phyloP scores from a whole-genome alignment of 1,140 invertebrate genomes.

The Dreissena polymorpha region DNA sequence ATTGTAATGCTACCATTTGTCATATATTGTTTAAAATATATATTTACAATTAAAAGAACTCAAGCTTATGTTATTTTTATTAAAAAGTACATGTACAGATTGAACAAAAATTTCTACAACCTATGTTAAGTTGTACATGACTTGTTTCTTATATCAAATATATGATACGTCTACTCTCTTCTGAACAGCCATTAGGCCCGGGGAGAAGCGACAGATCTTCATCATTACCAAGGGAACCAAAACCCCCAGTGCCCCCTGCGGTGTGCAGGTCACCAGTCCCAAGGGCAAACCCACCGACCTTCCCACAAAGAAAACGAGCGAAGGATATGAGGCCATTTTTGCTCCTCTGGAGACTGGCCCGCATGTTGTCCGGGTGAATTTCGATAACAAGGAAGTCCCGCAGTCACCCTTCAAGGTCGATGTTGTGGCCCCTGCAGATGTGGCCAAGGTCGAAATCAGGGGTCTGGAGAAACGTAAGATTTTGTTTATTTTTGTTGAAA shows the following conservation, averaged over 20 bases:
- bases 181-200: slow-evolving; percentile 30
- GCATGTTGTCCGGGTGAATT: slow-evolving; percentile 92
- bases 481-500: not conserved
- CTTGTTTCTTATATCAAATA: too few relatives aligned
- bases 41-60: too few relatives aligned
- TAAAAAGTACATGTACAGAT: too few relatives aligned
- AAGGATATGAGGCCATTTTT: slow-evolving; percentile 91
- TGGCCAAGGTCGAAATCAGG: slow-evolving; percentile 67
- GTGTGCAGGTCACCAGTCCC: slow-evolving; percentile 42
- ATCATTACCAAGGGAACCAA: slow-evolving; percentile 68
- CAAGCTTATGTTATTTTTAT: too few relatives aligned
- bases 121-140: too few relatives aligned
- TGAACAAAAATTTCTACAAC: too few relatives aligned
- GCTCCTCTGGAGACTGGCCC: slow-evolving; percentile 88
- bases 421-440: slow-evolving; percentile 82
- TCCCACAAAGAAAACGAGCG: slow-evolving; percentile 90
- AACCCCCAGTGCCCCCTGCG: slow-evolving; percentile 80
- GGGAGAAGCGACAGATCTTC: slow-evolving; percentile 83
- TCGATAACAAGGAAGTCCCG: slow-evolving; percentile 98
- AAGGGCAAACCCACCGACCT: slow-evolving; percentile 49
- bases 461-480: slow-evolving; percentile 87
- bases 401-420: slow-evolving; percentile 96
- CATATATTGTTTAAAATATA: too few relatives aligned
- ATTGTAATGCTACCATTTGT: too few relatives aligned
- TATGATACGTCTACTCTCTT: too few relatives aligned